Percentiles rank a stretch among this genome's conserved stretches.
Evolutionary conservation across 1,140 invertebrate genomes (phyloP).

Genomic region (Drosophila arizonae): DNA sequence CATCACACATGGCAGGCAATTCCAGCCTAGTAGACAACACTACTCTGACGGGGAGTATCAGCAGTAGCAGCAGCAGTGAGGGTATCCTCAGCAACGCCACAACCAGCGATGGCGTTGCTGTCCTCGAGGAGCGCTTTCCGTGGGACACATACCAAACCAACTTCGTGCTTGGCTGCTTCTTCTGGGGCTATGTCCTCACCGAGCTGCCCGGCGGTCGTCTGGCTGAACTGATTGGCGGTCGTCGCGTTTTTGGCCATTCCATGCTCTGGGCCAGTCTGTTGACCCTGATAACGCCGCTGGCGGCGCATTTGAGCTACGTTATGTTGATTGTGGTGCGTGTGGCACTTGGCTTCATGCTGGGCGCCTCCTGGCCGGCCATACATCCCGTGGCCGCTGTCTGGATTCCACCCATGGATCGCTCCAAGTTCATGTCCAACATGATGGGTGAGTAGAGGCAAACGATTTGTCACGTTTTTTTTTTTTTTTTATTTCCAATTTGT

Average conservation of each 20-base stretch:
- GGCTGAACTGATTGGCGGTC: constrained; percentile 91
- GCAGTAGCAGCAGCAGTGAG: constrained; percentile 14
- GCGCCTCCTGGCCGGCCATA: constrained; percentile 95
- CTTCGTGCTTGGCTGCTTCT: constrained; percentile 92
- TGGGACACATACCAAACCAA: constrained; percentile 91
- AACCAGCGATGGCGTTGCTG: constrained; percentile 44
- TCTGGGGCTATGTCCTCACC: constrained; percentile 94
- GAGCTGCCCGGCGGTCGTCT: constrained; percentile 92
- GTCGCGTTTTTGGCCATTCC: constrained; percentile 91
- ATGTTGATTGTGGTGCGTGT: constrained; percentile 86
- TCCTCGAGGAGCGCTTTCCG: constrained; percentile 83
- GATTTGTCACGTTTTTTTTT: neutral
- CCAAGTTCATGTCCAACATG: constrained; percentile 93
- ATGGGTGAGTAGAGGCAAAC: constrained; percentile 86
- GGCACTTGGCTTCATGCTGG: constrained; percentile 89
- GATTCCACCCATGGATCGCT: constrained; percentile 95
- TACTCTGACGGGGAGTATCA: constrained; percentile 73
- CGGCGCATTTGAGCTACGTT: constrained; percentile 86
- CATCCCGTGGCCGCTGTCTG: constrained; percentile 94
- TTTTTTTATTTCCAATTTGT: neutral
- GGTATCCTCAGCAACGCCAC: constrained; percentile 23
- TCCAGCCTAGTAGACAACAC: constrained; percentile 14
- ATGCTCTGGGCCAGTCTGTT: constrained; percentile 92
- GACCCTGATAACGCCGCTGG: constrained; percentile 91
- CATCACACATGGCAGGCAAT: constrained; percentile 34